These are phyloP conservation scores for Aphaenogaster floridana DNA, from an alignment of 1,140 invertebrate species.

Conservation along the genomic window DNA sequence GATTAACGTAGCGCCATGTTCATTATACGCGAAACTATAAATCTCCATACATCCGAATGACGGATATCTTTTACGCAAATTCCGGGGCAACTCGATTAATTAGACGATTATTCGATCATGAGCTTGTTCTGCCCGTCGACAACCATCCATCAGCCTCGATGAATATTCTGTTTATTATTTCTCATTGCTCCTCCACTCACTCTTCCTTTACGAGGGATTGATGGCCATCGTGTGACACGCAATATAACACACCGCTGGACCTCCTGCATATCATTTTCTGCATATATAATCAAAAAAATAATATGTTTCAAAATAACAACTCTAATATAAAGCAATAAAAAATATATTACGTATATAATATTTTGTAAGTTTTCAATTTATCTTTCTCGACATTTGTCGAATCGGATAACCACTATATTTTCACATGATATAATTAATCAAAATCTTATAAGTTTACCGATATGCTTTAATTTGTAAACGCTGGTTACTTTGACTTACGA, in stretches of 20 bases:
- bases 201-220: slow-evolving; percentile 14
- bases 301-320: neutral
- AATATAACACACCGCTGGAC: slow-evolving; percentile 7
- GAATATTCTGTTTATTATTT: slow-evolving; percentile 55
- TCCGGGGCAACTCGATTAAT: slow-evolving; percentile 66
- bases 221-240: slow-evolving; percentile 23
- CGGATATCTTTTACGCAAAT: slow-evolving; percentile 41
- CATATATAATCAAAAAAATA: neutral
- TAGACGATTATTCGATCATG: slow-evolving; percentile 24
- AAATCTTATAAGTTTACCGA: neutral
- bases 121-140: slow-evolving; percentile 12
- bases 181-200: neutral
- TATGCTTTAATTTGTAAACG: neutral
- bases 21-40: slow-evolving; percentile 54
- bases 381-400: neutral
- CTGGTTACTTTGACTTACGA: neutral
- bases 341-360: slow-evolving; percentile 1
- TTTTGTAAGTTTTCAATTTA: neutral
- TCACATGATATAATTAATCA: neutral
- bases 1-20: slow-evolving; percentile 46
- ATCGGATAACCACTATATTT: neutral
- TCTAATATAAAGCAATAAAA: neutral
- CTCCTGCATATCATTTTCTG: neutral
- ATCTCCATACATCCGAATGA: slow-evolving; percentile 55
- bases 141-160: slow-evolving; percentile 37